phyloP scores from a whole-genome alignment of 2,797 vertebrate species.

The Sylvilagus floridanus region DNA sequence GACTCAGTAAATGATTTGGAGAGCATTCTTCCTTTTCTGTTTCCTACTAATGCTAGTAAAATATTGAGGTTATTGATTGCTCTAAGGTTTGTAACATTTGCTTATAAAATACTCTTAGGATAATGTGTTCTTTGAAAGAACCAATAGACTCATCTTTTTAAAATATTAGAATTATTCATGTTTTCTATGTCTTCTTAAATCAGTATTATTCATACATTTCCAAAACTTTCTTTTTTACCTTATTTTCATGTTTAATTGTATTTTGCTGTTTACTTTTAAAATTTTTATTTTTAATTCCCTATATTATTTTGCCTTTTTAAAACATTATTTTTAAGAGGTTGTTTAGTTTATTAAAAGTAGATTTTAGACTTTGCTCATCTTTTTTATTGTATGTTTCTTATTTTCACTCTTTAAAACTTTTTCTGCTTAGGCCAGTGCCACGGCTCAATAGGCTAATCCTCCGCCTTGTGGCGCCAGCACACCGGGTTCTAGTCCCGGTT shows the following conservation, averaged over 20 bases:
- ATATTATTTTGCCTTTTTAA: not conserved
- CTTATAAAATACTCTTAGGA: not conserved
- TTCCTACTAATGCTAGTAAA: not conserved
- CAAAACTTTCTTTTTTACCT: not conserved
- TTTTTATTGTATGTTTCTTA: not conserved
- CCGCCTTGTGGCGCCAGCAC: no score
- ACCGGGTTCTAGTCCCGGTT: no score
- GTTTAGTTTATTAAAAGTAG: not conserved
- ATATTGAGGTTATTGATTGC: not conserved
- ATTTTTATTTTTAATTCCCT: not conserved
- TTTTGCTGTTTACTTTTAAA: not conserved
- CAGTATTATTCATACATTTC: not conserved
- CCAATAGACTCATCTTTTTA: not conserved
- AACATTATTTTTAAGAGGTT: not conserved
- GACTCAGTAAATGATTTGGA: not conserved
- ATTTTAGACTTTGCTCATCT: slow-evolving; percentile 7
- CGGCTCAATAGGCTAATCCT: no score
- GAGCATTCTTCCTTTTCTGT: not conserved
- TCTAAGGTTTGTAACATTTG: not conserved
- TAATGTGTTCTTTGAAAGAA: slow-evolving; percentile 5
- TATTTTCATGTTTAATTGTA: not conserved
- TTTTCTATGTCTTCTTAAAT: slow-evolving; percentile 2
- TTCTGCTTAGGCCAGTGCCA: not conserved
- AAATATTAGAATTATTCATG: not conserved
- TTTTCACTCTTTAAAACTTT: not conserved